Evolutionary conservation across 2,797 vertebrate species (phyloP).

Genomic region (Chelmon rostratus): DNA sequence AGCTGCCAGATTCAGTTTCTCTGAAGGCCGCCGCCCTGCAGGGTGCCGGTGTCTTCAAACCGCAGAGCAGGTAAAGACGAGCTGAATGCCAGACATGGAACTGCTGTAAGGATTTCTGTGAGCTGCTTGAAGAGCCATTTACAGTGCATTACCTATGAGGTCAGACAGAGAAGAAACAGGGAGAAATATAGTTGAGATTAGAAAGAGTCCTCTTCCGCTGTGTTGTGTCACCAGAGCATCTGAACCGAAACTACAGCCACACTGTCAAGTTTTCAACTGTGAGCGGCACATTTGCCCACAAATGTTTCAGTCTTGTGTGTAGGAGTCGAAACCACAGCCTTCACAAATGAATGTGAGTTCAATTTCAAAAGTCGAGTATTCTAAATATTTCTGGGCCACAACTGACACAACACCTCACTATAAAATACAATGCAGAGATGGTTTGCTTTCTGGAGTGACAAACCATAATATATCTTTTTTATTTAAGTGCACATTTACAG

Average conservation of each 20-base stretch:
- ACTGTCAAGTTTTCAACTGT: constrained; percentile 63
- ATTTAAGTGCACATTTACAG: background rate
- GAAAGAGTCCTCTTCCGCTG: constrained; percentile 15
- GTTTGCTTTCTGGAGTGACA: constrained; percentile 20
- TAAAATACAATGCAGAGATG: constrained; percentile 23
- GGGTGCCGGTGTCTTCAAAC: constrained; percentile 57
- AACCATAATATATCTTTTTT: background rate
- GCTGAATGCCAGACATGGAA: constrained; percentile 41
- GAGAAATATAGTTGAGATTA: constrained; percentile 43
- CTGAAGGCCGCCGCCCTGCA: constrained; percentile 24
- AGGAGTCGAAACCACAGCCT: constrained; percentile 78
- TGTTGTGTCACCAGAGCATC: constrained; percentile 4
- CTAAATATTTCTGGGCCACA: constrained; percentile 49
- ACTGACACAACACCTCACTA: constrained; percentile 36
- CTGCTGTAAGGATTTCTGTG: constrained; percentile 46
- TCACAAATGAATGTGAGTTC: constrained; percentile 54
- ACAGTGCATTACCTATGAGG: constrained; percentile 66
- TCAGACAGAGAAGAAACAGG: constrained; percentile 24
- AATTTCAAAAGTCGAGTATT: constrained; percentile 36
- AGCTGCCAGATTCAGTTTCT: constrained; percentile 38
- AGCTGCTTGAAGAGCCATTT: constrained; percentile 70
- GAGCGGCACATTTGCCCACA: constrained; percentile 71
- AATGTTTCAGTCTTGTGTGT: constrained; percentile 73
- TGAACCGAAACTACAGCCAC: constrained; percentile 78
- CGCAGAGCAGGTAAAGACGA: constrained; percentile 49